Evolutionary conservation across 2,113 vertebrate species (phyloP).

Genomic region (Bolborhynchus lineola): DNA sequence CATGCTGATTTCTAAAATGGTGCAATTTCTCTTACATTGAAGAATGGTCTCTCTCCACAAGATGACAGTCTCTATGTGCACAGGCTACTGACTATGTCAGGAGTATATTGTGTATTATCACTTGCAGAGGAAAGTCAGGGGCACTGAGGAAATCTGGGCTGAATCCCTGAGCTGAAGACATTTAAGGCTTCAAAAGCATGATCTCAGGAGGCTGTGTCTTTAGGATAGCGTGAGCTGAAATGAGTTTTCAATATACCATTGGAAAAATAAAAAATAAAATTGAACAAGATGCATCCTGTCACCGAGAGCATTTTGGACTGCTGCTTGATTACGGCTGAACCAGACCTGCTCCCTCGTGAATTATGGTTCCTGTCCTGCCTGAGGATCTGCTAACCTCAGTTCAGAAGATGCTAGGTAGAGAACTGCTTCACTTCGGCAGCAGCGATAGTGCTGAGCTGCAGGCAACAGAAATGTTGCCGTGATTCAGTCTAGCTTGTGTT

Average conservation of each 20-base stretch:
- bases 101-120: background rate
- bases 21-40: background rate
- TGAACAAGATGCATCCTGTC: background rate
- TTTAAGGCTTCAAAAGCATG: background rate
- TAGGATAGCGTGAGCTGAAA: background rate
- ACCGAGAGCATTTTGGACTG: background rate
- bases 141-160: background rate
- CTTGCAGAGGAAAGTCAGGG: background rate
- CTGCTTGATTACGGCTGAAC: background rate
- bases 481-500: background rate
- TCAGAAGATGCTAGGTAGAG: background rate
- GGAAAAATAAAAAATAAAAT: background rate
- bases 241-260: background rate
- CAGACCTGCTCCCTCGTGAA: background rate
- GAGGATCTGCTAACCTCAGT: background rate
- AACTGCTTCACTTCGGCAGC: background rate
- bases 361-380: background rate
- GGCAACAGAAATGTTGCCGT: background rate
- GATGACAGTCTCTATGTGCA: background rate
- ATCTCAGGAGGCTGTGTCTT: background rate
- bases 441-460: background rate
- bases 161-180: background rate
- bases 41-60: background rate
- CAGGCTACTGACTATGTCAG: background rate
- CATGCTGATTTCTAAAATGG: conserved; percentile 1